phyloP scores from a whole-genome alignment of 2,888 invertebrate species.

The Spodoptera littoralis region DNA sequence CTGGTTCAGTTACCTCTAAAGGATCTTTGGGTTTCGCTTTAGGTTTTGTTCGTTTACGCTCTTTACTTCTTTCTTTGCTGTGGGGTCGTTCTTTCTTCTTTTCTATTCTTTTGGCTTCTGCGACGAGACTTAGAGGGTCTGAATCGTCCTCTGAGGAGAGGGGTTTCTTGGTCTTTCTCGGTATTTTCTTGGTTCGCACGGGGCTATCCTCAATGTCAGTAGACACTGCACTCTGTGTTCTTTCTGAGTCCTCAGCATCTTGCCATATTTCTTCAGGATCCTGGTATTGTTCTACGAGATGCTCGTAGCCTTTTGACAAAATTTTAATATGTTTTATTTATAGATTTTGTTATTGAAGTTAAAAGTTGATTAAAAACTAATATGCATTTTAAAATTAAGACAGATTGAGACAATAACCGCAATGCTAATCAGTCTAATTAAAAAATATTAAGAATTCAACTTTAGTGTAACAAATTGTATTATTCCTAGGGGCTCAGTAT shows the following conservation, averaged over 20 bases:
- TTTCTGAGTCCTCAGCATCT: constrained; percentile 62
- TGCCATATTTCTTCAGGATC: constrained; percentile 78
- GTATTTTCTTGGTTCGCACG: constrained; percentile 63
- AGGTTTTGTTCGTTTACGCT: constrained; percentile 47
- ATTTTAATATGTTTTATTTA: constrained; percentile 1
- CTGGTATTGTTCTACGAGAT: constrained; percentile 79
- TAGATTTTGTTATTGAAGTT: no score
- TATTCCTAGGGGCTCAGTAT: no score
- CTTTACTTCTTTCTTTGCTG: constrained; percentile 76
- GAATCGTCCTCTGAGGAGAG: constrained; percentile 66
- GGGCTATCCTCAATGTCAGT: constrained; percentile 56
- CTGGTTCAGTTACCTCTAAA: constrained; percentile 21
- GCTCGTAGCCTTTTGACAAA: constrained; percentile 80
- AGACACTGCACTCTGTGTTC: constrained; percentile 63
- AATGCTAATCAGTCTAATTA: no score
- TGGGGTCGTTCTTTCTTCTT: constrained; percentile 75
- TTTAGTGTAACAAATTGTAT: no score
- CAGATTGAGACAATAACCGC: no score
- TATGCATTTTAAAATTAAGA: no score
- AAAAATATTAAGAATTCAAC: no score
- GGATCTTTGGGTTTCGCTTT: constrained; percentile 54
- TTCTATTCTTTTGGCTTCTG: constrained; percentile 65
- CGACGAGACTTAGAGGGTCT: constrained; percentile 73
- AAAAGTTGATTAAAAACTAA: no score
- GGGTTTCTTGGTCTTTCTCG: constrained; percentile 65